Percentiles rank a stretch among this genome's conserved stretches.
Conservation (phyloP, 2,113 vertebrate species). For the Perca schrenkii region DNA sequence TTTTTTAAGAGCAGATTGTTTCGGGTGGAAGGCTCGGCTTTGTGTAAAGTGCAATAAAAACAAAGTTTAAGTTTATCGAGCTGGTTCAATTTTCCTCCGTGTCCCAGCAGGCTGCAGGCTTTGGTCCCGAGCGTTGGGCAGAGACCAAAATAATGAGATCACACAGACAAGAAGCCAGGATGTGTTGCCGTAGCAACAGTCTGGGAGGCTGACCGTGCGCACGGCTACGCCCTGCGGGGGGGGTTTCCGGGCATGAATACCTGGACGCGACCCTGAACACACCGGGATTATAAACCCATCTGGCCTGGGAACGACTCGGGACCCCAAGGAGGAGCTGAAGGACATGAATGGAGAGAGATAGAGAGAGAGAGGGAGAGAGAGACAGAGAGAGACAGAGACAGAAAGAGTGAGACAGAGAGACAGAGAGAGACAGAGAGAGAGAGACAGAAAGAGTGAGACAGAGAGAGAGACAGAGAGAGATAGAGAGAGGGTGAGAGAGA, state of each 20-base stretch:
- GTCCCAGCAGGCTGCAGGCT: too few species aligned
- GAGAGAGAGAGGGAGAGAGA: too few species aligned
- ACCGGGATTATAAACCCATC: slow-evolving; percentile 30
- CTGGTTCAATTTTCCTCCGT: too few species aligned
- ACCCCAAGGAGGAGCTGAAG: slow-evolving; percentile 29
- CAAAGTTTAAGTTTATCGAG: too few species aligned
- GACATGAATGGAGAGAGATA: not conserved
- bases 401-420: too few species aligned
- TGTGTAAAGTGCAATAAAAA: too few species aligned
- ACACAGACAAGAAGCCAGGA: not conserved
- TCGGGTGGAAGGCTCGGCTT: too few species aligned
- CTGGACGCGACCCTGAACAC: not conserved
- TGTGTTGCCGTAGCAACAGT: not conserved
- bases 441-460: too few species aligned
- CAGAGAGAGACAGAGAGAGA: too few species aligned
- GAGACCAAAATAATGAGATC: slow-evolving; percentile 29
- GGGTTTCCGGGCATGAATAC: not conserved
- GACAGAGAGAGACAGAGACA: too few species aligned
- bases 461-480: too few species aligned
- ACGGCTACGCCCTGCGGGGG: not conserved
- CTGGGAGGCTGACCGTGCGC: not conserved
- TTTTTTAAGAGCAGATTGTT: too few species aligned
- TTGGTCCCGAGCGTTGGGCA: not conserved
- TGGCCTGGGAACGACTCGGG: not conserved
- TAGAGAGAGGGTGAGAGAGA: rapidly evolving